Evolutionary conservation across 64 coral and sea anemone species (phyloP), one percentile per base, ranked within the genome.

Genomic region (Pocillopora verrucosa): DNA sequence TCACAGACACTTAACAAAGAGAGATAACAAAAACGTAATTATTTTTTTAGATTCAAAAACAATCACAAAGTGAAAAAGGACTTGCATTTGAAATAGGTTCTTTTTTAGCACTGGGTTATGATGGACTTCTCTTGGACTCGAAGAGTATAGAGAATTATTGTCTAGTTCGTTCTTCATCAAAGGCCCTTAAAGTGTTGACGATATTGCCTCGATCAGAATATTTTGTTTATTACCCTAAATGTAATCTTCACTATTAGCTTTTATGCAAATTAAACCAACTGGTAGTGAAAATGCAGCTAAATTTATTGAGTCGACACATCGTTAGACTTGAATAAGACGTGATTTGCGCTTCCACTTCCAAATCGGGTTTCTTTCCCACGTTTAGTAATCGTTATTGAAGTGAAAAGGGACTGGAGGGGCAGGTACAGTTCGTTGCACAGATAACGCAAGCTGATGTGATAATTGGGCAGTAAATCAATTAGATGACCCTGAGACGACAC

Each of bases 401-500:
- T 70, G 67, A n/a, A 70, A 51, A 70, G 22, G 11, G 67, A 20
- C n/a, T 70, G 65, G 36, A 57, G 24, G 82, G 56, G 64, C 45
- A 26, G 41, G 65, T 45, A 51, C 36, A 36, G 11, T 26, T 85
- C 20, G 67, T 20, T 70, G 20, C 19, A 45, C 80, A 20, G 9
- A 38, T 61, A 38, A 14, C n/a, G 59, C 77, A 20, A 59, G 77
- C 59, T 59, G 82, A 85, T 85, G 82, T 72, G 65, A 38, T 72
- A 85, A 85, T 85, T 72, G 72, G 82, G 65, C 63, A 85, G 67
- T 70, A 70, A 20, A 36, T 56, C 11, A 84, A 79, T 77, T 77
- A 56, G 11, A 4, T 59, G 26, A 16, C 13, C 78, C n/a, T 59
- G 73, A 59, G 76, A 80, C 22, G 61, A 83, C 60, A 83, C 60